Base-by-base conservation (phyloP, 2,888 invertebrate species). In the Pterostichus madidus region DNA sequence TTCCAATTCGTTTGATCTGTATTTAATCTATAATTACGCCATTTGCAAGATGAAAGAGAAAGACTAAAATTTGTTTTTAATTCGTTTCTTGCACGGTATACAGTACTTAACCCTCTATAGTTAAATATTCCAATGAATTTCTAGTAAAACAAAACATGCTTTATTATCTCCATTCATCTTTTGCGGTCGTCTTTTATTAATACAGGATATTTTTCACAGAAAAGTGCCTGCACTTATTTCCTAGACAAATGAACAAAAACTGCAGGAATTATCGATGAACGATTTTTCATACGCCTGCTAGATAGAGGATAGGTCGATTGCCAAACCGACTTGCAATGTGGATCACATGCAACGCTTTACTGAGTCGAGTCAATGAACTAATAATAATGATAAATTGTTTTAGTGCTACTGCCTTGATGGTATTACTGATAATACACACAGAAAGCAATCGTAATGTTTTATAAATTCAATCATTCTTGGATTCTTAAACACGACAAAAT, bases 171-270 rank as follows among this genome's bases (percentile, higher is more conserved):
- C 7, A 17, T 53, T 7, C 13, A 17, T 17, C 17, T 53, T 39
- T 53, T 17, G 15, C 17, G 13, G 11, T 39, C 39, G 53, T 53
- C 53, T 13, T 53, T 53, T 53, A 53, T 53, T 53, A 53, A 53
- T 17, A 15, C 7, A 17, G 53, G 15, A 17, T 17, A 53, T 53
- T 53, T 53, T 5, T 53, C 53, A 53, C 7, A 17, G 13, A 0
- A 53, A 53, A 53, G 15, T 15, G 17, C n/a, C 52, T 52, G 53
- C 53, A 53, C 15, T 53, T 53, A 53, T 53, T 53, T 53, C 15
- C 53, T 53, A 53, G 53, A 53, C 53, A 53, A 53, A 53, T 53
- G 53, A 53, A 13, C 49, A 49, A 49, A 15, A 53, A 53, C 4
- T 53, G 17, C 15, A 53, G 53, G 53, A 53, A 53, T 49, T 49